Evolutionary conservation across 2,888 invertebrate species (phyloP).

Genomic region (Xylota sylvarum): DNA sequence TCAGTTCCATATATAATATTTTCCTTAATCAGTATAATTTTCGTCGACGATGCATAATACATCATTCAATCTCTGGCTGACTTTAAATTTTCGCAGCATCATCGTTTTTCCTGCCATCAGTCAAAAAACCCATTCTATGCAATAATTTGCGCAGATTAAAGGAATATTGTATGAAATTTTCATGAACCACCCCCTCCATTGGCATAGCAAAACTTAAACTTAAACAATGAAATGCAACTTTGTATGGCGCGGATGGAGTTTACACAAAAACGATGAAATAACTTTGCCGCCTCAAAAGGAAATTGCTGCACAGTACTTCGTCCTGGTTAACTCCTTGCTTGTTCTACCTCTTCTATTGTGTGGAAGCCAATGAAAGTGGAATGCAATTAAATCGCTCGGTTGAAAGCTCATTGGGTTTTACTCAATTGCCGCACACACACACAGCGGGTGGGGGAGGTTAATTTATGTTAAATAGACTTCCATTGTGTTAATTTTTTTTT

Average conservation of each 20-base stretch:
- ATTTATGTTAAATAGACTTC: slow-evolving; percentile 70
- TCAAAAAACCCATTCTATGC: neutral
- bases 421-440: neutral
- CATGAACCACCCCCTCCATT: slow-evolving; percentile 6
- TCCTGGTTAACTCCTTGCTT: slow-evolving; percentile 10
- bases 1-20: neutral
- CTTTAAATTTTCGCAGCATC: neutral
- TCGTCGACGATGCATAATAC: slow-evolving; percentile 22
- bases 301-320: slow-evolving; percentile 21
- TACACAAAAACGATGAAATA: slow-evolving; percentile 18
- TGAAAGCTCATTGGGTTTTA: slow-evolving; percentile 44
- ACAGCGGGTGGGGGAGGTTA: slow-evolving; percentile 32
- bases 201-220: slow-evolving; percentile 4
- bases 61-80: slow-evolving; percentile 19
- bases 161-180: slow-evolving; percentile 17
- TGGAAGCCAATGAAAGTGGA: slow-evolving; percentile 59
- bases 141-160: slow-evolving; percentile 38
- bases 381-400: slow-evolving; percentile 58
- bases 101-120: slow-evolving; percentile 2
- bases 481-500: slow-evolving; percentile 46
- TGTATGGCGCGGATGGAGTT: neutral
- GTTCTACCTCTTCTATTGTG: slow-evolving; percentile 30
- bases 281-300: slow-evolving; percentile 52
- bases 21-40: neutral
- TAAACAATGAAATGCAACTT: slow-evolving; percentile 33